Evolutionary conservation across 2,888 invertebrate genomes (phyloP), one percentile per base, ranked within the genome.

Genomic region (Drosophila colorata): DNA sequence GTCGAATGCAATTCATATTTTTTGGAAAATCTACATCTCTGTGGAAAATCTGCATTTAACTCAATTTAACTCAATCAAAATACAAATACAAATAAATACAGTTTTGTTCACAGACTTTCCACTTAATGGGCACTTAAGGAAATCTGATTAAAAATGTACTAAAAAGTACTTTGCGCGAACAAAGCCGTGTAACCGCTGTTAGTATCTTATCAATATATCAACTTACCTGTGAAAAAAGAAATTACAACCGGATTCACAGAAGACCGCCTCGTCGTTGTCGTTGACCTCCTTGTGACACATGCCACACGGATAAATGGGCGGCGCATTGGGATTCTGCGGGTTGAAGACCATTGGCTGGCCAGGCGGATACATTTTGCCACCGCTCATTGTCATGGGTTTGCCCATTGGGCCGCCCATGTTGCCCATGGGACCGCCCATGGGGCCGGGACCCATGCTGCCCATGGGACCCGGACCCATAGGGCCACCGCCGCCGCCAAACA

Each of bases 291-390:
- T 98, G 93, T 98, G 98, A 93, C 99, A 99, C 64, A 97, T 96
- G 72, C 99, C 99, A 93, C 99, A 99, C 0, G 98, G 98, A 92
- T 98, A 98, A 79, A 99, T 98, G 2, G 99, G 98, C 49, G 99
- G 99, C 55, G 99, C 99, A 92, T 98, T 99, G 0, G 98, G 99
- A 93, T 99, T 99, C 92, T 98, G 98, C 43, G 98, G 97, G 93
- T 99, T 99, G 92, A 98, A 98, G 72, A 99, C 98, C 98, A 98
- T 98, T 0, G 98, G 97, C 91, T 98, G 98, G 91, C 98, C 97
- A 5, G 97, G 96, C 46, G 98, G 98, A 93, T 99, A 99, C 68
- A 98, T 96, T 94, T 97, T 95, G n/a, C 93, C 92, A 53, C 97
- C 97, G 91, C 97, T 96, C 70, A 97, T 97, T 80, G 98, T 97